A percentile compares a stretch with the other conserved stretches of the same genome.
phyloP scores from a whole-genome alignment of 1,140 invertebrate species.

The Trichonephila inaurata region DNA sequence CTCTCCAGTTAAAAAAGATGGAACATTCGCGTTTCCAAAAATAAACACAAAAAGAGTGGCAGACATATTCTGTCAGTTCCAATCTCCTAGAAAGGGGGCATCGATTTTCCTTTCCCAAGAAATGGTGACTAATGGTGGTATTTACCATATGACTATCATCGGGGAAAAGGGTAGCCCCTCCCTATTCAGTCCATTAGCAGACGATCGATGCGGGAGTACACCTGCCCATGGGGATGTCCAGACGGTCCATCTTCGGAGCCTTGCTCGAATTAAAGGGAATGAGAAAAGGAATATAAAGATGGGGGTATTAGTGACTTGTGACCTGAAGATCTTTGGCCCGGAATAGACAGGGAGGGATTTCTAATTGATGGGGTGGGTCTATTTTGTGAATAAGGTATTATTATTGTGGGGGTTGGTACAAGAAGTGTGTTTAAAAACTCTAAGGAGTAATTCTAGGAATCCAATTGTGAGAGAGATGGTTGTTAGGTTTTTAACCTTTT shows the following conservation, averaged over 20 bases:
- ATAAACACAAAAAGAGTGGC: background rate
- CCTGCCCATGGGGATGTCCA: background rate
- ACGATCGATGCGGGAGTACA: background rate
- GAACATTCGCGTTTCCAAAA: background rate
- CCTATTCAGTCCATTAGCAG: background rate
- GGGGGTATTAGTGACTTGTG: background rate
- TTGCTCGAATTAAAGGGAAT: background rate
- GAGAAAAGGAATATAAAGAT: background rate
- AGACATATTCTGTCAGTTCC: background rate
- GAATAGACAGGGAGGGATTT: background rate
- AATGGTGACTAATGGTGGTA: constrained; percentile 7
- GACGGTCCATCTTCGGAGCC: background rate
- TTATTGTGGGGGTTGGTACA: no score
- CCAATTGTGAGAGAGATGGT: no score
- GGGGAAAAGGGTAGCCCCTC: background rate
- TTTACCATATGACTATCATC: constrained; percentile 27
- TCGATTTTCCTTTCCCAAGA: constrained; percentile 4
- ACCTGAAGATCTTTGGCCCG: background rate
- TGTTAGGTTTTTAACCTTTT: no score
- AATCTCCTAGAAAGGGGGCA: background rate
- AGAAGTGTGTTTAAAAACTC: no score
- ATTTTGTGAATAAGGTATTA: background rate
- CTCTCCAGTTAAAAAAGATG: background rate
- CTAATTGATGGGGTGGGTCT: background rate
- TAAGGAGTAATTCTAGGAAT: no score